phyloP scores from a whole-genome alignment of 2,113 vertebrate genomes.

The Phoenicopterus ruber region DNA sequence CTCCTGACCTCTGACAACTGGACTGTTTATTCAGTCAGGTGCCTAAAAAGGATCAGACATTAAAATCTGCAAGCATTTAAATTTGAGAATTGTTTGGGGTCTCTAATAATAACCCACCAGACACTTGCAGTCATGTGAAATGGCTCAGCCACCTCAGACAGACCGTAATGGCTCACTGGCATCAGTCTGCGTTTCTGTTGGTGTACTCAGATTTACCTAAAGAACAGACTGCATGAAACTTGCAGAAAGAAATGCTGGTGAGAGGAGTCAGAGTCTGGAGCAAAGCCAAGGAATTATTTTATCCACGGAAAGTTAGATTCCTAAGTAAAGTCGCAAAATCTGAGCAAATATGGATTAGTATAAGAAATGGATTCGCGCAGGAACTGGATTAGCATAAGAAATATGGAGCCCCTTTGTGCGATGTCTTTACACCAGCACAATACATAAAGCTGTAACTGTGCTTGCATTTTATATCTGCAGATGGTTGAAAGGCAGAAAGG shows the following conservation, averaged over 20 bases:
- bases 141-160: conserved; percentile 7
- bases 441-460: conserved; percentile 20
- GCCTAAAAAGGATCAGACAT: conserved; percentile 12
- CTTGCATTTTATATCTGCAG: not conserved
- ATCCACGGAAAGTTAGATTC: conserved; percentile 5
- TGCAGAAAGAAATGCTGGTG: not conserved
- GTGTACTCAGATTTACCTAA: not conserved
- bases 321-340: conserved; percentile 14
- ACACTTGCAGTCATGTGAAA: conserved; percentile 31
- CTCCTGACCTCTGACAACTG: not conserved
- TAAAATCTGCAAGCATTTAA: conserved; percentile 15
- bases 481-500: conserved; percentile 15
- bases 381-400: conserved; percentile 31
- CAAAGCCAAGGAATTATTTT: conserved; percentile 17
- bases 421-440: not conserved
- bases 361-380: conserved; percentile 28
- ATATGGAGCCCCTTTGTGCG: not conserved
- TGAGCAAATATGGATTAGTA: not conserved
- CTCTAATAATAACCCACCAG: not conserved
- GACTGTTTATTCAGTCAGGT: not conserved
- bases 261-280: not conserved
- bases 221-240: not conserved
- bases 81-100: not conserved
- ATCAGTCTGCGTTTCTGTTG: not conserved
- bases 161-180: not conserved